Evolutionary conservation across 2,113 vertebrate species (phyloP).

Genomic region (Hyperopisus bebe): DNA sequence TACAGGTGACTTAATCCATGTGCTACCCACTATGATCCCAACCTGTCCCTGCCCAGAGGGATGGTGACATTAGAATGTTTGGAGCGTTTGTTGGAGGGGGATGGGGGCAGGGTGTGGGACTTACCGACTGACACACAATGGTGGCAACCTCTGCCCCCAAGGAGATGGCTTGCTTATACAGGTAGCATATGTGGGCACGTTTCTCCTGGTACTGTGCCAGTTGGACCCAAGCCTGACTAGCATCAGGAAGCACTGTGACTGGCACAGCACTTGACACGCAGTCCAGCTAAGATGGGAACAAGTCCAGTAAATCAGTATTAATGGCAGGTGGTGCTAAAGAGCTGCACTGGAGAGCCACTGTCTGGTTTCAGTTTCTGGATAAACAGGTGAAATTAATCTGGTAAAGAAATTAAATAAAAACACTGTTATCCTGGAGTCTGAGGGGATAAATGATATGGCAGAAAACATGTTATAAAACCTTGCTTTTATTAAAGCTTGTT

Average conservation of each 20-base stretch:
- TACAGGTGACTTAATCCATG: not conserved
- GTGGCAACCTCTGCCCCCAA: conserved; percentile 70
- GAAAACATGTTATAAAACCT: not conserved
- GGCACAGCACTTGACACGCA: conserved; percentile 49
- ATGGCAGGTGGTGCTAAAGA: not conserved
- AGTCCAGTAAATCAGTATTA: not conserved
- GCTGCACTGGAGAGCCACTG: not conserved
- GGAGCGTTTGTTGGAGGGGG: not conserved
- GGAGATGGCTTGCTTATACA: conserved; percentile 57
- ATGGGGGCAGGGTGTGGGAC: conserved; percentile 28
- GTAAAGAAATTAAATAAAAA: not conserved
- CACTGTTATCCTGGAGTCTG: not conserved
- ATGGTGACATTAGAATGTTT: not conserved
- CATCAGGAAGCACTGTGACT: conserved; percentile 35
- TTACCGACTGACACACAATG: conserved; percentile 65
- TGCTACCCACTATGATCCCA: not conserved
- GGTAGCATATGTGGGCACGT: conserved; percentile 53
- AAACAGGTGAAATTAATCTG: not conserved
- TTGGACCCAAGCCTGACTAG: conserved; percentile 40
- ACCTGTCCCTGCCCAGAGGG: not conserved
- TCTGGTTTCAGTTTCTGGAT: not conserved
- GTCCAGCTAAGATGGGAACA: conserved; percentile 55
- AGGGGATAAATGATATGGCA: not conserved
- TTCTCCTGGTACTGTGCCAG: conserved; percentile 56
- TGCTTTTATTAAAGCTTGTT: not conserved